phyloP scores from a whole-genome alignment of 2,888 invertebrate genomes.

The Athalia cordata region DNA sequence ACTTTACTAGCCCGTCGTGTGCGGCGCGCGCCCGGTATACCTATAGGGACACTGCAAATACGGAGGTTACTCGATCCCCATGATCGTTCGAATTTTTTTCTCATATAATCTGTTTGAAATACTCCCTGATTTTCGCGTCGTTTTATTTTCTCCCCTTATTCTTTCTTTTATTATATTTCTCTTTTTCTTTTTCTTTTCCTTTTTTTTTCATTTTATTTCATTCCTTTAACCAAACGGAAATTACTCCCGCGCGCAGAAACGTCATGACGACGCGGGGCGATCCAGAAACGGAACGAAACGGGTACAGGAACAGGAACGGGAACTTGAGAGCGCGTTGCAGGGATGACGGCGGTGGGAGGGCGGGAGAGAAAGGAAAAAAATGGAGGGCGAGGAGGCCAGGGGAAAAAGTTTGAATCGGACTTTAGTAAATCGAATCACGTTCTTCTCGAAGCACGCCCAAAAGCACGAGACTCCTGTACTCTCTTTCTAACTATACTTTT shows the following conservation, averaged over 20 bases:
- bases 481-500: too few species aligned
- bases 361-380: conserved; percentile 42
- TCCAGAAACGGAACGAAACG: conserved; percentile 42
- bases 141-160: neutral
- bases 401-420: conserved; percentile 71
- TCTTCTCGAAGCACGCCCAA: conserved; percentile 55
- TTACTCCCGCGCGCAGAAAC: conserved; percentile 5
- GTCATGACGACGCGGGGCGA: conserved; percentile 58
- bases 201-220: neutral
- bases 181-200: neutral
- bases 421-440: conserved; percentile 72
- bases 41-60: conserved; percentile 19
- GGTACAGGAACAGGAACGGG: conserved; percentile 20
- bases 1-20: conserved; percentile 44
- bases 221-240: conserved; percentile 31
- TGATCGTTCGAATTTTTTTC: conserved; percentile 31
- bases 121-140: neutral
- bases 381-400: conserved; percentile 13
- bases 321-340: conserved; percentile 51
- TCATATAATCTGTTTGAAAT: neutral
- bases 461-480: conserved; percentile 9
- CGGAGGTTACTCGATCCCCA: too few species aligned
- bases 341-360: conserved; percentile 48
- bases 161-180: neutral
- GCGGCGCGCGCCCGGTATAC: conserved; percentile 40